phyloP scores from a whole-genome alignment of 2,113 vertebrate genomes.

The Carettochelys insculpta region DNA sequence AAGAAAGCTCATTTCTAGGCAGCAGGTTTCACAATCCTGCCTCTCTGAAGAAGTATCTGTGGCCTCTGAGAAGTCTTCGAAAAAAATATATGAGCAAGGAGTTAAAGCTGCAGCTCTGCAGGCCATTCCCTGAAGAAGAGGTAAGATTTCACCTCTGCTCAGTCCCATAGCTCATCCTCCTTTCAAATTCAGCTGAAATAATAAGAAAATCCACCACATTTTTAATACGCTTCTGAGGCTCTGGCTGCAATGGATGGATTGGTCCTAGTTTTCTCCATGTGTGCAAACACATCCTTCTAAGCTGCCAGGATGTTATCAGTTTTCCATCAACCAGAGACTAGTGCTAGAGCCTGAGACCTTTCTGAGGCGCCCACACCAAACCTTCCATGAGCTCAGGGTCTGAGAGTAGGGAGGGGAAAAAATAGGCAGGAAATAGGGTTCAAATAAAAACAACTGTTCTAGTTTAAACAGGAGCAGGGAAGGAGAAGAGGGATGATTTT shows the following conservation, averaged over 20 bases:
- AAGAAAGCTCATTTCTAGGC: not conserved
- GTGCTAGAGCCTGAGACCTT: not conserved
- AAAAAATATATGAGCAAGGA: not conserved
- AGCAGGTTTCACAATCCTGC: not conserved
- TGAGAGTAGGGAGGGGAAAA: not conserved
- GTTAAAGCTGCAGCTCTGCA: not conserved
- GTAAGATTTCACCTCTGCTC: not conserved
- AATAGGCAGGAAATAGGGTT: not conserved
- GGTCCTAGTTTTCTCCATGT: conserved; percentile 20
- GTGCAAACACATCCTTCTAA: conserved; percentile 42
- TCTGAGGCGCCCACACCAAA: not conserved
- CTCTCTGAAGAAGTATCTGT: not conserved
- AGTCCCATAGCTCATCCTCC: not conserved
- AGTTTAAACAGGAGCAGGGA: conserved; percentile 7
- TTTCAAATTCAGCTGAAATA: not conserved
- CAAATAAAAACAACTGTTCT: not conserved
- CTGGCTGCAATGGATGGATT: conserved; percentile 25
- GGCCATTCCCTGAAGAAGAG: not conserved
- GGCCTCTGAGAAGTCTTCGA: not conserved
- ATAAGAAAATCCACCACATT: not conserved
- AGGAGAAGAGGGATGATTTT: not conserved
- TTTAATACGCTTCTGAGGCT: conserved; percentile 28
- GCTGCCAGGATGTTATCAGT: conserved; percentile 30
- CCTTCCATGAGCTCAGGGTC: not conserved
- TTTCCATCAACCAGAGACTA: conserved; percentile 25